These are phyloP conservation scores for Pseudoips prasinana DNA, from an alignment of 2,888 invertebrate species.

Conservation along the genomic window DNA sequence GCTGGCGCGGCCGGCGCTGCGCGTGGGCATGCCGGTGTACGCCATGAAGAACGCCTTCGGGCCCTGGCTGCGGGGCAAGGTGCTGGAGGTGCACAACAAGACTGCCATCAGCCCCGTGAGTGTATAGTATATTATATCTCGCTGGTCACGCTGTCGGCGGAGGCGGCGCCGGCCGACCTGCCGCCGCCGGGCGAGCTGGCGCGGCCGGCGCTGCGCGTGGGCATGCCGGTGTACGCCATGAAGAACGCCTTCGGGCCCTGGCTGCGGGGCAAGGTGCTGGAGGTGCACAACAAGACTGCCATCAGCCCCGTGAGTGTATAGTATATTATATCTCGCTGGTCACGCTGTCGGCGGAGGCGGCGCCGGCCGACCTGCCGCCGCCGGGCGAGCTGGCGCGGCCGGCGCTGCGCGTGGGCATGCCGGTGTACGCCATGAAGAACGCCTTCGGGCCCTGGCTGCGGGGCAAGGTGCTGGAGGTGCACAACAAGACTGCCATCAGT, in stretches of 20 bases:
- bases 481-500: slow-evolving; percentile 36
- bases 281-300: slow-evolving; percentile 54
- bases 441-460: slow-evolving; percentile 85
- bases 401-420: slow-evolving; percentile 64
- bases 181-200: slow-evolving; percentile 80
- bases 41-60: slow-evolving; percentile 84
- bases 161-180: slow-evolving; percentile 68
- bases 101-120: slow-evolving; percentile 5
- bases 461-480: slow-evolving; percentile 76
- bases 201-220: slow-evolving; percentile 70
- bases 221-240: slow-evolving; percentile 82
- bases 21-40: slow-evolving; percentile 75
- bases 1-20: slow-evolving; percentile 68
- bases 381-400: slow-evolving; percentile 75
- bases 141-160: slow-evolving; percentile 60
- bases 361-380: slow-evolving; percentile 79
- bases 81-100: slow-evolving; percentile 69
- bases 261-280: slow-evolving; percentile 81
- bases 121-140: slow-evolving; percentile 54
- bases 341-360: slow-evolving; percentile 54
- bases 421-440: slow-evolving; percentile 84
- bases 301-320: slow-evolving; percentile 5
- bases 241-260: slow-evolving; percentile 84
- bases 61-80: slow-evolving; percentile 83
- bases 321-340: slow-evolving; percentile 69